Evolutionary conservation across 2,113 vertebrate genomes (phyloP).

Genomic region (Monarcha castaneiventris): DNA sequence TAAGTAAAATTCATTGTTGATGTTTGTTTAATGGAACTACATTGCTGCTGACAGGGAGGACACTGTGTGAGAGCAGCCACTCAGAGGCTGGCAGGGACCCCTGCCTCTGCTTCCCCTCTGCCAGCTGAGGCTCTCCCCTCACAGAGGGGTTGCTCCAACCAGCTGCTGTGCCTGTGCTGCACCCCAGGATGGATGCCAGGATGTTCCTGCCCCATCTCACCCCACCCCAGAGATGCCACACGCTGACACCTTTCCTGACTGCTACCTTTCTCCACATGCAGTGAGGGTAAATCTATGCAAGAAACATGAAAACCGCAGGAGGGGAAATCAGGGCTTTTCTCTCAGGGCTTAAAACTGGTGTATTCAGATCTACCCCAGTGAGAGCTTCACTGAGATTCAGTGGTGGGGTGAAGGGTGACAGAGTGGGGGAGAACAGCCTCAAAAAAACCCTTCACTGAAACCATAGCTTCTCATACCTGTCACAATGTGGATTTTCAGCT

Average conservation of each 20-base stretch:
- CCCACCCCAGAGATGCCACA: rapidly evolving
- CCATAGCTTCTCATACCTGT: constrained; percentile 20
- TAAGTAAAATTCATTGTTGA: background rate
- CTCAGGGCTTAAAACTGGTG: background rate
- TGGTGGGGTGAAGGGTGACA: background rate
- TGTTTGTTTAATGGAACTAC: background rate
- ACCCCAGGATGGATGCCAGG: background rate
- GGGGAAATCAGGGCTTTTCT: background rate
- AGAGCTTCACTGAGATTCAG: background rate
- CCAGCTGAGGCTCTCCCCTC: background rate
- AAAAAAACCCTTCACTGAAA: background rate
- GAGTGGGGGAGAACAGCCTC: background rate
- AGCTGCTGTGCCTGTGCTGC: background rate
- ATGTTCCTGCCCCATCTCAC: background rate
- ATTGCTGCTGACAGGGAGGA: background rate
- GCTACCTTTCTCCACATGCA: rapidly evolving
- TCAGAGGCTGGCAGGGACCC: background rate
- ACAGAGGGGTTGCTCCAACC: background rate
- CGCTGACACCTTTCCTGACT: background rate
- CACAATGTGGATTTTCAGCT: constrained; percentile 26
- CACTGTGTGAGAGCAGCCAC: rapidly evolving
- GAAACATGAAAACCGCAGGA: background rate
- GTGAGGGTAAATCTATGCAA: background rate
- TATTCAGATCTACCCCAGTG: background rate
- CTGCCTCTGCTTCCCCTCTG: background rate